Percentiles rank a stretch among this genome's conserved stretches.
Conservation (phyloP, 2,888 invertebrate genomes). For the Calameuta pallipes region DNA sequence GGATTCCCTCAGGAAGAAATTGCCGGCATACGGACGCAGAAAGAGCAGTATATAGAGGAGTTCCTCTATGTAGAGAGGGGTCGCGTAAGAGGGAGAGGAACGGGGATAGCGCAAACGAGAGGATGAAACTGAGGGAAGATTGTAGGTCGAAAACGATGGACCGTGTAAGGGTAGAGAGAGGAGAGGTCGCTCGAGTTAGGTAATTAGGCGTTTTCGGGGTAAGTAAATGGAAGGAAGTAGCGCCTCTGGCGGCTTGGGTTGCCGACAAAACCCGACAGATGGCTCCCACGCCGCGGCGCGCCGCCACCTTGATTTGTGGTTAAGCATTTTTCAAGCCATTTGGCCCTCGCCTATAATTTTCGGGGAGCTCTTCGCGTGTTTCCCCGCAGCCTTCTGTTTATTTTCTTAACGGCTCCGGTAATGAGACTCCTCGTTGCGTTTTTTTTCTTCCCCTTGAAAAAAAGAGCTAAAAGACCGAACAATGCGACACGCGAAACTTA, state of each 20-base stretch:
- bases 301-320: slow-evolving; percentile 62
- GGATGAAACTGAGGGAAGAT: slow-evolving; percentile 15
- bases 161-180: background rate
- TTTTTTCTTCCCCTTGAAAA: background rate
- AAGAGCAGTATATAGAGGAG: background rate
- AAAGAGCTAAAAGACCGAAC: background rate
- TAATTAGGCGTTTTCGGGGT: slow-evolving; percentile 40
- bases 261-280: slow-evolving; percentile 42
- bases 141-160: slow-evolving; percentile 10
- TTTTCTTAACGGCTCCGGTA: slow-evolving; percentile 62
- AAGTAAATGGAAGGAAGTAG: slow-evolving; percentile 44
- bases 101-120: background rate
- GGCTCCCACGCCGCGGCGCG: slow-evolving; percentile 42
- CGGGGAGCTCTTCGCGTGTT: slow-evolving; percentile 19
- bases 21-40: slow-evolving; percentile 4
- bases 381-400: slow-evolving; percentile 39
- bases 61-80: background rate
- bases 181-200: slow-evolving; percentile 25
- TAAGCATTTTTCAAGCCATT: slow-evolving; percentile 63
- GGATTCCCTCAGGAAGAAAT: slow-evolving; percentile 4
- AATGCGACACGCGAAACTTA: slow-evolving; percentile 4
- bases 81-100: background rate
- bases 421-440: slow-evolving; percentile 41
- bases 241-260: slow-evolving; percentile 34
- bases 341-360: slow-evolving; percentile 51